Base-by-base conservation (phyloP, 2,888 invertebrate species). In the Chirona hameri region DNA sequence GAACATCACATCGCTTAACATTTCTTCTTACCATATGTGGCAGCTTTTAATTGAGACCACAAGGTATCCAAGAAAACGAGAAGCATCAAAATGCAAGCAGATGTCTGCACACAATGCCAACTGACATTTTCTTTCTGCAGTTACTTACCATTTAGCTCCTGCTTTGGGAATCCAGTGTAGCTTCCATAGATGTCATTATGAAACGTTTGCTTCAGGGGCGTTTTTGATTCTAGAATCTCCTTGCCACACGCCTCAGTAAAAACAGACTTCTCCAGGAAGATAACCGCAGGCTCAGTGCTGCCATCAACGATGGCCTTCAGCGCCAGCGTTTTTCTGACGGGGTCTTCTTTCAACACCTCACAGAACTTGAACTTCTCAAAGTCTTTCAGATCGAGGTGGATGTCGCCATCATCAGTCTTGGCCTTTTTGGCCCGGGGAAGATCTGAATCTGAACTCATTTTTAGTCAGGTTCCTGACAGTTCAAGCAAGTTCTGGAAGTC, bases 161-260 rank as follows among this genome's bases (percentile, higher is more conserved):
- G 80, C 31, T 83, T 83, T 21, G 84, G 81, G 48, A 72, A 24
- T n/a, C 83, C 85, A 60, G 81, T 82, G 69, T 84, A 84, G 82
- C 84, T 85, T 82, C 82, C 82, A 81, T 85, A 85, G 52, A 85
- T 72, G 79, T 85, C 85, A 82, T 85, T 85, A 21, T 84, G 82
- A 55, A 85, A 84, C 60, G 84, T 52, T 52, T 60, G 81, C 55
- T 82, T 79, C 65, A 82, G 27, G 12, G 52, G 12, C 9, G 80
- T 55, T 1, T 24, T 46, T 3, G 80, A 55, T 10, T 14, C 14
- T 12, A 80, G 2, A 12, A 80, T 27, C 39, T 80, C 18, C 14
- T 27, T 27, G 14, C n/a, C 52, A 27, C 39, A 18, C 10, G 3
- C 48, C n/a, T 80, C 55, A 27, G 31, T 52, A 21, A 80, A 80